Conservation (phyloP, 2,113 vertebrate species). For the Empidonax traillii region DNA sequence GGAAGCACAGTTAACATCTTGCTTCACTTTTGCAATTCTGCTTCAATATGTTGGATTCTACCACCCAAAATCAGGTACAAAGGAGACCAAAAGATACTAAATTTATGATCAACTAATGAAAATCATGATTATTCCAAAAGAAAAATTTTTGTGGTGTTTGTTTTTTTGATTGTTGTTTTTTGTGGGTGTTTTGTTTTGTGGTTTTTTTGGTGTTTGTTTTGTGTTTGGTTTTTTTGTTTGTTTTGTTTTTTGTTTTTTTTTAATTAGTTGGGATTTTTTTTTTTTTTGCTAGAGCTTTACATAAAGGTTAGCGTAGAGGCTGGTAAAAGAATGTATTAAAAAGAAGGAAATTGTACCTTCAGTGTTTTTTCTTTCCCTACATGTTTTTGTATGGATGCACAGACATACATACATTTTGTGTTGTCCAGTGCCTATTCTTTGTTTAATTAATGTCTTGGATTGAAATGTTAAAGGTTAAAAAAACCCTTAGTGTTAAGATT, state of each 20-base stretch:
- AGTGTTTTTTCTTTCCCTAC: not conserved
- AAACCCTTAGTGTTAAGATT: not conserved
- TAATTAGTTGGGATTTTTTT: not conserved
- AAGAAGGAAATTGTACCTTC: not conserved
- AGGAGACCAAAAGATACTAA: not conserved
- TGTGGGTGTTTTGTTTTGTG: too few relatives aligned
- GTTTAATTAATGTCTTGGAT: not conserved
- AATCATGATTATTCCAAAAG: not conserved
- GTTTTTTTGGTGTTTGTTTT: too few relatives aligned
- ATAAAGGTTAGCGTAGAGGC: not conserved
- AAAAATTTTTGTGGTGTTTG: not conserved
- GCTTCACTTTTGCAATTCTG: not conserved
- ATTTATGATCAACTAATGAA: not conserved
- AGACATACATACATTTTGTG: not conserved
- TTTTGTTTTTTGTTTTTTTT: not conserved
- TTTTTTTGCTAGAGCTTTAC: not conserved
- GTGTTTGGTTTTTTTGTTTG: too few relatives aligned
- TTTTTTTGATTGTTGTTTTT: not conserved
- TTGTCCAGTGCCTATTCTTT: not conserved
- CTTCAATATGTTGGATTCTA: not conserved
- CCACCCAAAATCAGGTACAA: not conserved
- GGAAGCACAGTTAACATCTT: not conserved
- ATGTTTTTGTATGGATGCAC: rapidly evolving
- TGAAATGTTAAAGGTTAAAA: not conserved
- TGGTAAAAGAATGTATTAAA: not conserved